These are phyloP conservation scores for Oophaga sylvatica DNA, from an alignment of 2,797 vertebrate genomes.

Conservation along the genomic window DNA sequence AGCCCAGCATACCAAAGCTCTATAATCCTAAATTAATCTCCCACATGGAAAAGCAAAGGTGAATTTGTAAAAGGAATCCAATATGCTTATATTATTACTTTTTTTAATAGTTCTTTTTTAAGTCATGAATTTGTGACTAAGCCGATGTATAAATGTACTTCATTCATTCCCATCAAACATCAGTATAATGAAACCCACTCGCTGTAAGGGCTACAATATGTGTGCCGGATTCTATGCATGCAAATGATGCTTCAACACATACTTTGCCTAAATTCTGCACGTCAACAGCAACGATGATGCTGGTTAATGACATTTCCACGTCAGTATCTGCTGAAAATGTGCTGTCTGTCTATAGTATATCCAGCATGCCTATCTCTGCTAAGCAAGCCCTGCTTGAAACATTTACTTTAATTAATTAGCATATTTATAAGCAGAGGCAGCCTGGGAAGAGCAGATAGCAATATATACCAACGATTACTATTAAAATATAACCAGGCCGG, in stretches of 20 bases:
- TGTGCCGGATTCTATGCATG: constrained; percentile 31
- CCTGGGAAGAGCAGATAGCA: constrained; percentile 56
- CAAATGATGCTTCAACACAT: constrained; percentile 35
- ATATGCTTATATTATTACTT: constrained; percentile 43
- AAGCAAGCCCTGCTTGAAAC: constrained; percentile 48
- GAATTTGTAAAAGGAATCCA: background rate
- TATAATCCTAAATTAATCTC: constrained; percentile 41
- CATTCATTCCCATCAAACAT: constrained; percentile 17
- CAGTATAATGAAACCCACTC: constrained; percentile 34
- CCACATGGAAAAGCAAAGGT: background rate
- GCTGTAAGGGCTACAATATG: background rate
- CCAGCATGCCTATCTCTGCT: constrained; percentile 32
- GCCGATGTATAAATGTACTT: constrained; percentile 17
- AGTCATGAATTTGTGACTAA: constrained; percentile 10
- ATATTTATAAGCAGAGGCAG: constrained; percentile 58
- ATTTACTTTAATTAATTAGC: constrained; percentile 61
- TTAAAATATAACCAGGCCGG: constrained; percentile 55
- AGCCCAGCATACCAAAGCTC: background rate
- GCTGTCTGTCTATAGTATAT: constrained; percentile 21
- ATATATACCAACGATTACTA: constrained; percentile 38
- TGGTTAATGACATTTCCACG: constrained; percentile 53
- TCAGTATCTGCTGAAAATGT: constrained; percentile 47
- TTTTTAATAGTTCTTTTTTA: background rate
- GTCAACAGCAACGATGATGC: constrained; percentile 12
- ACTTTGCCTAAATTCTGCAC: background rate